These are phyloP conservation scores for Rhopalosiphum maidis DNA, from an alignment of 1,140 invertebrate species.

Conservation along the genomic window DNA sequence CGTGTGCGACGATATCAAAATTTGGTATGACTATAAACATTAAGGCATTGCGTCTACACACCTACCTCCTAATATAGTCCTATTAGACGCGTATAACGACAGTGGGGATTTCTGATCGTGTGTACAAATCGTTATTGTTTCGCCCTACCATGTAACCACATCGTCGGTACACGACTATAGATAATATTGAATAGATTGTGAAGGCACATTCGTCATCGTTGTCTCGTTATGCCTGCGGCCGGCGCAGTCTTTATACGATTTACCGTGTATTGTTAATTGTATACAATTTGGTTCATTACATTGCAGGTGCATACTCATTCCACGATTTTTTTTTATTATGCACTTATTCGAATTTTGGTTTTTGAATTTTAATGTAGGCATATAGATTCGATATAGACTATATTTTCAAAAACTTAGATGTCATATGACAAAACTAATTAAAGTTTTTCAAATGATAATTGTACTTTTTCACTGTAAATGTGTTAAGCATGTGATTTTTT, in stretches of 20 bases:
- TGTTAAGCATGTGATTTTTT: too few relatives aligned
- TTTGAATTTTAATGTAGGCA: too few relatives aligned
- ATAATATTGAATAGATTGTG: background rate
- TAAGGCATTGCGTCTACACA: background rate
- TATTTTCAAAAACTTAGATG: too few relatives aligned
- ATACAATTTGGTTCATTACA: too few relatives aligned
- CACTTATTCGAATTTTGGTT: too few relatives aligned
- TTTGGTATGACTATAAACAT: background rate
- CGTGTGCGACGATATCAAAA: background rate
- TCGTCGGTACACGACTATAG: background rate
- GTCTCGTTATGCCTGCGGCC: background rate
- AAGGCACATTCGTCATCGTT: background rate
- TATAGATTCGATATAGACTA: too few relatives aligned
- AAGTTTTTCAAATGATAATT: too few relatives aligned
- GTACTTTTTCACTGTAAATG: too few relatives aligned
- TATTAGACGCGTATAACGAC: background rate
- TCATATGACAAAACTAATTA: too few relatives aligned
- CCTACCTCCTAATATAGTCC: background rate
- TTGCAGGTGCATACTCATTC: too few relatives aligned
- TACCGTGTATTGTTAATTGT: background rate
- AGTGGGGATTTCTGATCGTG: background rate
- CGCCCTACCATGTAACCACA: background rate
- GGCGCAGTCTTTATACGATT: background rate
- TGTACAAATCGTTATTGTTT: background rate
- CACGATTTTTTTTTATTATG: too few relatives aligned